Evolutionary conservation across 2,113 vertebrate species (phyloP), one percentile per base, ranked within the genome.

Genomic region (Eonycteris spelaea): DNA sequence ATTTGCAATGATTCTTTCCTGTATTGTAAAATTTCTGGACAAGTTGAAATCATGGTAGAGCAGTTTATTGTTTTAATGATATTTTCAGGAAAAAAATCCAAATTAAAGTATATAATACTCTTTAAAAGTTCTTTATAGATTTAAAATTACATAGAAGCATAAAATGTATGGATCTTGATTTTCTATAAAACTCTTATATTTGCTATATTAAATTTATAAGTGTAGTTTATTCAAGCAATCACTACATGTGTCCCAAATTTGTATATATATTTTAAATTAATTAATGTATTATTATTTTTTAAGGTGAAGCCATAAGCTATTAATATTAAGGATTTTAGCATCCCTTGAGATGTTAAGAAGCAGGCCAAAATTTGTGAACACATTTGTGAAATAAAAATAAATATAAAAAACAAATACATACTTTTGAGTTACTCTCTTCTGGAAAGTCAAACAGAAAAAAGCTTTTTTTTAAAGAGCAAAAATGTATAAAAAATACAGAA

Each of bases 41-140:
- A 77, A 95, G 26, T 61, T 84, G 13, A 86, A 96, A 84, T 91
- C 19, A 75, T 55, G 19, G 1, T 21, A 96, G 90, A 92, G 57
- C 3, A 91, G 3, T 91, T 95, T 91, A 75, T 63, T 92, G 11
- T 84, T 93, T 85, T 88, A 97, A 86, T 96, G 26, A 48, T 65
- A 75, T 35, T 85, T 88, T 65, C 63, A 96, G 30, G 30, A 91
- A 78, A 95, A 61, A 26, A 6, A 63, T 7, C 82, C 65, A 67
- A 9, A 21, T 33, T 73, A 92, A 84, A 95, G 75, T 91, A n/a
- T 18, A 26, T 0, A 86, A 40, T 86, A 68, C 19, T 4, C 13
- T 86, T 85, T 77, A 26, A 78, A 91, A 89, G 38, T 80, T 71
- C 18, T 94, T 77, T 61, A 85, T 68, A 82, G 2, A 21, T 78